These are phyloP conservation scores for Hylaeus volcanicus DNA, from an alignment of 1,140 invertebrate genomes.

Conservation along the genomic window DNA sequence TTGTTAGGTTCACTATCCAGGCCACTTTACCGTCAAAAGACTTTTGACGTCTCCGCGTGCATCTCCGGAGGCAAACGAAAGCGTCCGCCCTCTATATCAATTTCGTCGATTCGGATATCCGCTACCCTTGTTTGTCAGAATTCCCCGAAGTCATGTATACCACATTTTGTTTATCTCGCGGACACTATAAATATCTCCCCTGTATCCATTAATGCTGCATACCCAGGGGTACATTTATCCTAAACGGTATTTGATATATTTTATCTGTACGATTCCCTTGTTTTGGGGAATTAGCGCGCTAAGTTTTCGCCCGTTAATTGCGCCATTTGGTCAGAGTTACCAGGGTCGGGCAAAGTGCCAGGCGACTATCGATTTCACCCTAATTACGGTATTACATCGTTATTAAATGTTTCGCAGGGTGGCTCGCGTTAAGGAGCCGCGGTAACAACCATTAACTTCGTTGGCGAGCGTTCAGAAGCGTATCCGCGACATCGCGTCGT, in stretches of 20 bases:
- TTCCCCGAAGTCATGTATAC: too few relatives aligned
- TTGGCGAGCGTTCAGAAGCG: conserved; percentile 50
- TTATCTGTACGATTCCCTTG: neutral
- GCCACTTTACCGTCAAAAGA: conserved; percentile 22
- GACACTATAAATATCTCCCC: too few relatives aligned
- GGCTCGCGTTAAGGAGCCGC: neutral
- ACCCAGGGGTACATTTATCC: too few relatives aligned
- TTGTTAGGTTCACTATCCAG: conserved; percentile 12
- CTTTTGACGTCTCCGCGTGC: neutral
- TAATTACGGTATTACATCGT: conserved; percentile 18
- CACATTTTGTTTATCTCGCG: too few relatives aligned
- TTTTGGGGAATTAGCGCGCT: neutral
- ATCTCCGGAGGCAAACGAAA: neutral
- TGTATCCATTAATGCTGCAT: too few relatives aligned
- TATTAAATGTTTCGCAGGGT: conserved; percentile 21
- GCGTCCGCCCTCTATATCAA: neutral
- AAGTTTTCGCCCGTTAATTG: conserved; percentile 3
- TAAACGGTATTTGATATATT: neutral
- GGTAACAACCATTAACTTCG: conserved; percentile 18
- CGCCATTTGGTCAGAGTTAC: conserved; percentile 6
- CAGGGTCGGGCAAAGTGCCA: conserved; percentile 20
- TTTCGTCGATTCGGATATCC: neutral
- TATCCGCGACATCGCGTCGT: conserved; percentile 4
- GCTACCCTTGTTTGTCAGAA: too few relatives aligned
- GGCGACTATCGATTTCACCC: conserved; percentile 16